Evolutionary conservation across 2,113 vertebrate genomes (phyloP), one percentile per base, ranked within the genome.

Genomic region (Microcebus murinus): DNA sequence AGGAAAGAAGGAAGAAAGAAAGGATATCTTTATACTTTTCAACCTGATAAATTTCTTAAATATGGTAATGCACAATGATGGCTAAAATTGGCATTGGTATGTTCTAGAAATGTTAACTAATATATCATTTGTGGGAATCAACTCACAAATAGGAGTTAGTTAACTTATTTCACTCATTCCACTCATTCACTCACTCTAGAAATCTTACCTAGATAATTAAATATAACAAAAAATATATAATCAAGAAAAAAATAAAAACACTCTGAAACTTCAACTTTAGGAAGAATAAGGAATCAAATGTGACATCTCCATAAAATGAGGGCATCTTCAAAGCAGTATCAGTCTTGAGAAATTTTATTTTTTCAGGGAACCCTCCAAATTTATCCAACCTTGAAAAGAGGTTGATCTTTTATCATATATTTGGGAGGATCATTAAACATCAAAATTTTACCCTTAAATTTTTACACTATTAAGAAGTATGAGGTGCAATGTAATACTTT

Each of bases 401-500:
- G 8, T 39, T n/a, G 6, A 15, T 61, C 5, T 59, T 93, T 80
- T 59, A 13, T 29, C 23, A 91, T 5, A 17, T 20, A 59, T 77
- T 63, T 52, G 39, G 39, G 39, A 1, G 23, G 7, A 31, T 88
- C 11, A 52, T 45, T 93, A 76, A 76, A 42, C 6, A 68, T 0
- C 65, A 15, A 77, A 42, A 77, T 29, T 61, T 31, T 29, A 73
- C 48, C 39, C 10, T 79, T 76, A 77, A 59, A 79, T 23, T 73
- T 55, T 39, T 48, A 34, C 36, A 31, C 31, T 76, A 23, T 55
- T 85, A 80, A 39, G 4, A 18, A 15, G 27, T 31, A 3, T 52
- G 27, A n/a, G 1, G 0, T 59, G 0, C 45, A 67, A 45, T n/a
- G 18, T 0, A 67, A 45, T n/a, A 13, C 0, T 67, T 67, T 20